phyloP scores from a whole-genome alignment of 2,113 vertebrate species.

The Hippocampus mohnikei region DNA sequence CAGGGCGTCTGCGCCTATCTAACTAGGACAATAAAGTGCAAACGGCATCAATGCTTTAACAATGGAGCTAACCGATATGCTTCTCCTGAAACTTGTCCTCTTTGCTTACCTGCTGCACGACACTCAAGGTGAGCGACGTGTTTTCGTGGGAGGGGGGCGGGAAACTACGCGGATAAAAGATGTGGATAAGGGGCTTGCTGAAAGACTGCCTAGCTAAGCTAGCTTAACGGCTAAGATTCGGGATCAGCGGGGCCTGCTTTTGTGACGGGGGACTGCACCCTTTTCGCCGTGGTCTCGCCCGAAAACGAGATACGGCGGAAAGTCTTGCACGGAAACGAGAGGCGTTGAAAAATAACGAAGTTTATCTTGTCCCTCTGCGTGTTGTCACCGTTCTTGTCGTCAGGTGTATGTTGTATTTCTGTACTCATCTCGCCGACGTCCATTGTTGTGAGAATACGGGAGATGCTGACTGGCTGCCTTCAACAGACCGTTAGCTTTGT shows the following conservation, averaged over 20 bases:
- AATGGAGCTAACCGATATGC: constrained; percentile 68
- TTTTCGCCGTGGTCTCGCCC: constrained; percentile 41
- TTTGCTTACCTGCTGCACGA: constrained; percentile 48
- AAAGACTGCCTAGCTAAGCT: constrained; percentile 32
- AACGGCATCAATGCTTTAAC: constrained; percentile 71
- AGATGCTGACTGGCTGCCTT: constrained; percentile 42
- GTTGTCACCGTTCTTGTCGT: constrained; percentile 50
- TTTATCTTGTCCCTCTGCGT: neutral
- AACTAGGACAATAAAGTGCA: constrained; percentile 76
- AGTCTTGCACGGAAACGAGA: neutral
- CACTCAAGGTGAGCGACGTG: constrained; percentile 67
- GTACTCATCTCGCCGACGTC: constrained; percentile 57
- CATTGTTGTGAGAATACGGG: constrained; percentile 67
- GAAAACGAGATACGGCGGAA: constrained; percentile 2
- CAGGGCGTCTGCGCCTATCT: constrained; percentile 73
- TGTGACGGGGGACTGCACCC: constrained; percentile 64
- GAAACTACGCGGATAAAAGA: constrained; percentile 22
- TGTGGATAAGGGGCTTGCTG: constrained; percentile 36
- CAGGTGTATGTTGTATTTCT: constrained; percentile 39
- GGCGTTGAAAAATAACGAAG: neutral
- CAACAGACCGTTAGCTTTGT: constrained; percentile 48
- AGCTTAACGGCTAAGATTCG: constrained; percentile 49
- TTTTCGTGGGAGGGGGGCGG: constrained; percentile 1
- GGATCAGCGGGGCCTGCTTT: constrained; percentile 66
- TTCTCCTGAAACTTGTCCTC: constrained; percentile 63